phyloP scores from a whole-genome alignment of 1,140 invertebrate species.

The Macrobrachium nipponense region DNA sequence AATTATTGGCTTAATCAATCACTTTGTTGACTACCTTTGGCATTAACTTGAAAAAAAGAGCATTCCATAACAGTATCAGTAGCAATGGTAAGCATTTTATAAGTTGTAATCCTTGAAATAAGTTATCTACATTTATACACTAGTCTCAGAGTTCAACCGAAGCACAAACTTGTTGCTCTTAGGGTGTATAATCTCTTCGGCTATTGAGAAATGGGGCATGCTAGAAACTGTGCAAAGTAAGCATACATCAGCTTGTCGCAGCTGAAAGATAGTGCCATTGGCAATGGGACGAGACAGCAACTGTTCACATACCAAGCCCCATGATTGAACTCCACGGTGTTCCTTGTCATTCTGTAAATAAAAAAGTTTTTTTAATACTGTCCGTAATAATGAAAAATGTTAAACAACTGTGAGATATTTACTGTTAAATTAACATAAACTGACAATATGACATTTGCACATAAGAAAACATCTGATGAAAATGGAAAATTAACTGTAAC shows the following conservation, averaged over 20 bases:
- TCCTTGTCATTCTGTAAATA: slow-evolving; percentile 72
- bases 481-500: too few species aligned
- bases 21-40: not conserved
- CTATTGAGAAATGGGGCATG: slow-evolving; percentile 92
- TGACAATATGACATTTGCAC: not conserved
- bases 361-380: not conserved
- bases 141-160: slow-evolving; percentile 94
- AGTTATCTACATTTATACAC: slow-evolving; percentile 76
- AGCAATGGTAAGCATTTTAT: not conserved
- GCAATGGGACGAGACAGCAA: slow-evolving; percentile 83
- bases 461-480: too few species aligned
- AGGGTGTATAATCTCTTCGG: slow-evolving; percentile 95
- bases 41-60: not conserved
- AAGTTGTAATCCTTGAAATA: not conserved
- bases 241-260: slow-evolving; percentile 93
- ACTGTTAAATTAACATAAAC: not conserved
- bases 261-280: slow-evolving; percentile 85
- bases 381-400: not conserved
- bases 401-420: not conserved
- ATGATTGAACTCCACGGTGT: slow-evolving; percentile 81
- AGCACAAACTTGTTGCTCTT: slow-evolving; percentile 96
- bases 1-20: not conserved
- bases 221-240: slow-evolving; percentile 86
- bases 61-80: not conserved
- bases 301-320: slow-evolving; percentile 93